Base-by-base conservation (phyloP, 2,888 invertebrate genomes). In the Allophyes oxyacanthae region DNA sequence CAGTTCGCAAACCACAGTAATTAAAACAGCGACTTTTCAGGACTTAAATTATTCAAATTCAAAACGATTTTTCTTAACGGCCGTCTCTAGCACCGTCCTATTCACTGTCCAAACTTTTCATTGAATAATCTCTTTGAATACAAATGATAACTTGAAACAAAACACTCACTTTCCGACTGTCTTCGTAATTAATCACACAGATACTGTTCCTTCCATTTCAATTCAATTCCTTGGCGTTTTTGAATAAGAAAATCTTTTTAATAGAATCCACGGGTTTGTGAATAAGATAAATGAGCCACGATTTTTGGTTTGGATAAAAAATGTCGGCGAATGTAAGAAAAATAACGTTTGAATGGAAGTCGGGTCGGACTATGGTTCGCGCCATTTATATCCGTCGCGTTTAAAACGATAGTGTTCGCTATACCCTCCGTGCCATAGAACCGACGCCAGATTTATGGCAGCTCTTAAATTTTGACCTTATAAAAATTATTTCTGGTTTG, bases 171-270 rank as follows among this genome's bases (percentile, higher is more conserved):
- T 71, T 63, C 75, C 77, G 75, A 77, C 79, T 76, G 72, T 69
- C 70, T 57, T 52, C 61, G 59, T 77, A 82, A 89, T 88, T 86
- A 89, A 90, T 89, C 83, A 86, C 80, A n/a, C 48, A 57, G 72
- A 77, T 75, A 63, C 72, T 76, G 78, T 81, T 79, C 73, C 66
- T 71, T 68, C 81, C 80, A 75, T 82, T 84, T 67, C 81, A 77
- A 88, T 89, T 89, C 81, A 88, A 85, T 86, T 83, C 78, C 73
- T 69, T 72, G 72, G 76, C 77, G 78, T 85, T 87, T 87, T 85
- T 88, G 85, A 88, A 88, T 86, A 78, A 79, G 78, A 78, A 86
- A 75, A 83, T 83, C 85, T 81, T 82, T 88, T 85, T 86, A 86
- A 87, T 84, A 85, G 83, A 88, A 86, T 84, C 57, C 54, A 43